Evolutionary conservation across 2,113 vertebrate species (phyloP), one percentile per base, ranked within the genome.

Genomic region (Gallinago media): DNA sequence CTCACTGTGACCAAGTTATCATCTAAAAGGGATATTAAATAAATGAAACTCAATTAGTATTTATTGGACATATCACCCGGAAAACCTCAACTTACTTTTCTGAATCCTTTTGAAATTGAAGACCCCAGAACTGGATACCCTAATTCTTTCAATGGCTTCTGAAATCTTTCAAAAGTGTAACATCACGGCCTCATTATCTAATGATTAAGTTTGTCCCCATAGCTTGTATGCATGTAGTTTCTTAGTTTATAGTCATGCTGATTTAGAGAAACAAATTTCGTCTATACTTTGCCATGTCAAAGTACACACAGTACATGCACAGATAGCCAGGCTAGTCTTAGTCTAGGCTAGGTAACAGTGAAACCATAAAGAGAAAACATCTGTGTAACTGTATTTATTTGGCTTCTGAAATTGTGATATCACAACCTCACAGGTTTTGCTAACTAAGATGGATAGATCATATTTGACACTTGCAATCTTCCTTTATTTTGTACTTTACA

Each of bases 221-320:
- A 58, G 21, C 4, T 55, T 85, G 5, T 18, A 72, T 49, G 32
- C 8, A 36, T 47, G 44, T 38, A 55, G 27, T 63, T 83, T 68
- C 32, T 59, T 47, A 42, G 18, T 11, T 59, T 65, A 26, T 19
- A 63, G 18, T 38, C 19, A 29, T 15, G 13, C 14, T 67, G 9
- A 3, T 63, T 68, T 58, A 63, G 38, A 49, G 58, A 72, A 78
- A 50, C 6, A 34, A n/a, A 34, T 0, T 4, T 3, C 15, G 31
- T 49, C 29, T 56, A 2, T 47, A 36, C 18, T 71, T 78, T 40
- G 36, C 15, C 4, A 4, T 15, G 36, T 52, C 0, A 0, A 32
- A 10, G 26, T 47, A 40, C 5, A 8, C 11, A 12, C 11, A 65
- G 63, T 65, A n/a, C 40, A 38, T 25, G 11, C 15, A 75, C 22